Base-by-base conservation (phyloP, 2,888 invertebrate genomes). In the Plebejus melissa region DNA sequence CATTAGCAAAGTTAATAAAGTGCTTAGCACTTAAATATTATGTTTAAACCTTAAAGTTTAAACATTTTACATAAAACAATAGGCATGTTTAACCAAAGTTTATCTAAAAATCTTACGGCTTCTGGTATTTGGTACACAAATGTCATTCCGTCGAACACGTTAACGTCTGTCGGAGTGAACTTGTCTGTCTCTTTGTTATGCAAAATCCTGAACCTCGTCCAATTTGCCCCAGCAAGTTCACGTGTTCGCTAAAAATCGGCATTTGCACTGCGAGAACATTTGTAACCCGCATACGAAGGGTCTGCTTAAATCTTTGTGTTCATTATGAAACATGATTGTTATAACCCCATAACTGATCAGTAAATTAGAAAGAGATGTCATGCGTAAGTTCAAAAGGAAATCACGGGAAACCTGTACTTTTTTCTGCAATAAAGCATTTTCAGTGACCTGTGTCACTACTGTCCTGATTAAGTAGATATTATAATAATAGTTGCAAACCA, bases 171-270 rank as follows among this genome's bases (percentile, higher is more conserved):
- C 65, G 65, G 65, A 54, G 11, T 36, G 22, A 36, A 65, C 65
- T 65, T 65, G 65, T 65, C 32, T 65, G 60, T 60, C 28, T 22
- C 60, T 60, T 65, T 65, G 65, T 65, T 65, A 65, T 65, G 65
- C 65, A 65, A 65, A 65, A 65, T 36, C 32, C 65, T 11, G 60
- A 36, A 65, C 65, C 65, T 32, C 32, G 65, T 65, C 32, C 65
- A 65, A 65, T 65, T 65, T 36, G 32, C 32, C 32, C 5, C 65
- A 32, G 13, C 65, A 65, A 65, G 65, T 65, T 65, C 65, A 65
- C 32, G 65, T 65, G 65, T 65, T 65, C 4, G 13, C 65, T 65
- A 65, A 65, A 65, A 65, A 32, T 32, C 13, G 13, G 32, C 5
- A 36, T 54, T 16, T 54, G 54, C 16, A 54, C 54, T 54, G 16